Conservation (phyloP, 2,888 invertebrate species). For the Quadriops clusia region DNA sequence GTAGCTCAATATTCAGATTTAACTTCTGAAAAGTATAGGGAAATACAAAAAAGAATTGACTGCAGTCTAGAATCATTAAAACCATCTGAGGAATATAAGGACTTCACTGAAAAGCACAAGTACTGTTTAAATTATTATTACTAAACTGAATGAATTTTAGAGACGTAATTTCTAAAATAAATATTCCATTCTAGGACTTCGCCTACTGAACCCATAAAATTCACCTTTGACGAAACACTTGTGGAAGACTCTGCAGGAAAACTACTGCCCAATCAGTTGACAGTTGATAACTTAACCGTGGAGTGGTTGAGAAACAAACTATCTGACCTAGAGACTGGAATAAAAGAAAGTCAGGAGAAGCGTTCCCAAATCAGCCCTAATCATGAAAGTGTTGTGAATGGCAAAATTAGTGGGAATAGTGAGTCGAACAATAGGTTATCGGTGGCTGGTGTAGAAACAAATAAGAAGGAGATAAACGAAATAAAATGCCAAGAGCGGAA, state of each 20-base stretch:
- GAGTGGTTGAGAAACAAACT: conserved; percentile 77
- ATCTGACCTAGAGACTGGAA: conserved; percentile 63
- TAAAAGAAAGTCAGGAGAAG: conserved; percentile 68
- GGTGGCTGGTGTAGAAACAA: conserved; percentile 23
- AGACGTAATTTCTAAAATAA: background rate
- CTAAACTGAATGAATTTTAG: background rate
- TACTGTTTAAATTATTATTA: conserved; percentile 35
- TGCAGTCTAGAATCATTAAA: conserved; percentile 64
- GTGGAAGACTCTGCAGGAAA: conserved; percentile 83
- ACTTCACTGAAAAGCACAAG: conserved; percentile 82
- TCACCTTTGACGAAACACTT: conserved; percentile 78
- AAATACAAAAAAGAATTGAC: conserved; percentile 67
- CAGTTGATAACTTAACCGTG: conserved; percentile 85
- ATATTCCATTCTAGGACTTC: conserved; percentile 51
- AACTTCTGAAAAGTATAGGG: conserved; percentile 67
- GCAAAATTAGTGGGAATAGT: conserved; percentile 27
- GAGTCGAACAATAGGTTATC: conserved; percentile 24
- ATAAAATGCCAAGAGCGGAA: conserved; percentile 74
- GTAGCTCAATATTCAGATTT: conserved; percentile 68
- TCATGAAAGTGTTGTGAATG: conserved; percentile 27
- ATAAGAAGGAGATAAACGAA: conserved; percentile 61
- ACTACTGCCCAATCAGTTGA: conserved; percentile 73
- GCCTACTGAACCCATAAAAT: conserved; percentile 62
- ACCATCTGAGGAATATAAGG: conserved; percentile 78
- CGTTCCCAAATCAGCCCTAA: conserved; percentile 26